Evolutionary conservation across 2,888 invertebrate species (phyloP).

Genomic region (Bembecia ichneumoniformis): DNA sequence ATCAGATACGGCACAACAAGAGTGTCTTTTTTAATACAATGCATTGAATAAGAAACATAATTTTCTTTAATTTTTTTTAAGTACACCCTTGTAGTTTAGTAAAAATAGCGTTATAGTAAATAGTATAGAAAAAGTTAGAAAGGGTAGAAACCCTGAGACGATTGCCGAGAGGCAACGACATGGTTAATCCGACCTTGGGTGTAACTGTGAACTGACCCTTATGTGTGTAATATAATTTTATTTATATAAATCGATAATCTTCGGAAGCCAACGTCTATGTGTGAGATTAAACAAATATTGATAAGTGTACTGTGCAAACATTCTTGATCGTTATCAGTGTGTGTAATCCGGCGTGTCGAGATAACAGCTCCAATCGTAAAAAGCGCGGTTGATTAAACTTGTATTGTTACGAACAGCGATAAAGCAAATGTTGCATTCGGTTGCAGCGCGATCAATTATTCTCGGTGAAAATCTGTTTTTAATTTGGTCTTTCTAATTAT

Average conservation of each 20-base stretch:
- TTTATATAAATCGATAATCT: neutral
- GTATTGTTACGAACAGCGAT: conserved; percentile 27
- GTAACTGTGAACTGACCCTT: no score
- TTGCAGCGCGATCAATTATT: neutral
- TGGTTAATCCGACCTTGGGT: no score
- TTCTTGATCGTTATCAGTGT: conserved; percentile 53
- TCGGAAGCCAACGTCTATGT: neutral
- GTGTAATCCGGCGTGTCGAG: conserved; percentile 66
- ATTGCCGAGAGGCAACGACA: no score
- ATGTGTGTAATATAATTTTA: neutral
- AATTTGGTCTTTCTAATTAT: neutral
- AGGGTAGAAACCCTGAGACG: no score
- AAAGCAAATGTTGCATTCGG: conserved; percentile 14
- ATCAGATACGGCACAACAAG: no score
- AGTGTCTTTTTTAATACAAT: no score
- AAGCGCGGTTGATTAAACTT: conserved; percentile 60
- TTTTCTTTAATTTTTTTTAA: no score
- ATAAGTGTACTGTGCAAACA: conserved; percentile 4
- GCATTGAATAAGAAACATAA: no score
- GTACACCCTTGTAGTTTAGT: no score
- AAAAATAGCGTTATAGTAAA: no score
- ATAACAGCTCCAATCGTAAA: conserved; percentile 55
- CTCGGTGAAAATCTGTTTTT: neutral
- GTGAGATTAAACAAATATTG: neutral
- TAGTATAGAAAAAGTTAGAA: no score